Percentiles rank a stretch among this genome's conserved stretches.
Evolutionary conservation across 1,140 invertebrate species (phyloP).

Genomic region (Hyposmocoma kahamanoa): DNA sequence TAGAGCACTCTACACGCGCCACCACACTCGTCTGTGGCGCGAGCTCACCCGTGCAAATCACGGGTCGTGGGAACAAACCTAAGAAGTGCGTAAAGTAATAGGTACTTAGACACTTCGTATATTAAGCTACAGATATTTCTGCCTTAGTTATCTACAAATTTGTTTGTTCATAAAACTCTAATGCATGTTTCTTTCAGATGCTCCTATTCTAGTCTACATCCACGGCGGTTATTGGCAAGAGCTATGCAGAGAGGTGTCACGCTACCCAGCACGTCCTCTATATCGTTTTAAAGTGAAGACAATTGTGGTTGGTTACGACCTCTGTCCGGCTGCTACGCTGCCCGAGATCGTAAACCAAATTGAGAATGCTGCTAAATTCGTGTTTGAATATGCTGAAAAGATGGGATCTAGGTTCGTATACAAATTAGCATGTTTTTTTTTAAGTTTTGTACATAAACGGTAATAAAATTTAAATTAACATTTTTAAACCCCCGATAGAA

Average conservation of each 20-base stretch:
- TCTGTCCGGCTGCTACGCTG: slow-evolving; percentile 80
- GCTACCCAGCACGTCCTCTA: slow-evolving; percentile 77
- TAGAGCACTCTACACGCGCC: no score
- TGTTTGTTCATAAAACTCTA: no score
- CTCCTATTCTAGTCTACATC: slow-evolving; percentile 84
- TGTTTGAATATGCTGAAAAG: slow-evolving; percentile 75
- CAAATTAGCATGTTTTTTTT: background rate
- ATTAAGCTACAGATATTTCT: no score
- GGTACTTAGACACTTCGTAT: no score
- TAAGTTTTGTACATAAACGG: background rate
- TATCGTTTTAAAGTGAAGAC: slow-evolving; percentile 79
- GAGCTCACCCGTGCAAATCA: no score
- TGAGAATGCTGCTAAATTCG: slow-evolving; percentile 72
- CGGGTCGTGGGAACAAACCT: no score
- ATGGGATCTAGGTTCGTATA: slow-evolving; percentile 61
- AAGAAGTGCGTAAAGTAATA: no score
- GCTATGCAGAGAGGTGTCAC: slow-evolving; percentile 77
- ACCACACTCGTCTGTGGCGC: no score
- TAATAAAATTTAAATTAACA: no score
- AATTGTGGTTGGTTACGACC: slow-evolving; percentile 82
- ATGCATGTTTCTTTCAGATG: slow-evolving; percentile 73
- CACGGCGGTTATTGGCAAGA: slow-evolving; percentile 91
- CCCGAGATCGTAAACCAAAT: slow-evolving; percentile 78
- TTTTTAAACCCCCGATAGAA: no score
- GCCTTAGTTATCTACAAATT: no score